These are phyloP conservation scores for Tenthredo amoena DNA, from an alignment of 2,888 invertebrate species.

Conservation along the genomic window DNA sequence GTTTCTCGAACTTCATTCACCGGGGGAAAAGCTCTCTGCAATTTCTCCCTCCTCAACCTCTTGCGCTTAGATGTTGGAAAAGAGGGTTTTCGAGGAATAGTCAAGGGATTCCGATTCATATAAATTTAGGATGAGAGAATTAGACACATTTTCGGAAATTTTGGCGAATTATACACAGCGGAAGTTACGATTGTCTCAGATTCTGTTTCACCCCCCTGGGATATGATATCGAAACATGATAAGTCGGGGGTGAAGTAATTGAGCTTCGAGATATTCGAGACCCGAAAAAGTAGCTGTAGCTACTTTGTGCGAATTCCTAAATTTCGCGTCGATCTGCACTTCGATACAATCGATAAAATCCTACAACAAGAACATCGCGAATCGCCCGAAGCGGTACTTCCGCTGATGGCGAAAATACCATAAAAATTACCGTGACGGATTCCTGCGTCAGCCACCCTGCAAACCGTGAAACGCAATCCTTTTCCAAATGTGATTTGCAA, in stretches of 20 bases:
- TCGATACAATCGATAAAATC: not conserved
- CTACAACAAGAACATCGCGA: not conserved
- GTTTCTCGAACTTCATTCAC: not conserved
- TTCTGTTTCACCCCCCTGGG: not conserved
- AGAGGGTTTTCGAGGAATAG: no score
- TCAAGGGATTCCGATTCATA: no score
- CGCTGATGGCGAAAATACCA: not conserved
- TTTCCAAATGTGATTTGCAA: not conserved
- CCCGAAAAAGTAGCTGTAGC: not conserved
- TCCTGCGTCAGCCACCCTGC: not conserved
- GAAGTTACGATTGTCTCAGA: not conserved
- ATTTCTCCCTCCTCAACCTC: no score
- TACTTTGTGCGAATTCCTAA: not conserved
- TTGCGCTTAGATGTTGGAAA: no score
- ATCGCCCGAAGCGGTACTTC: not conserved
- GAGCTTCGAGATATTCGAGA: constrained; percentile 18
- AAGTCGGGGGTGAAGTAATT: not conserved
- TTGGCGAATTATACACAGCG: no score
- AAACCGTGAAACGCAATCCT: not conserved
- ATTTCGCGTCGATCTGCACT: not conserved
- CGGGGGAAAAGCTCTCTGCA: not conserved
- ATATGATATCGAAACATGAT: not conserved
- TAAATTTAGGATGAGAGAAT: no score
- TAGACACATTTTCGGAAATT: no score
- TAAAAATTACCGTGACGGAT: not conserved